These are phyloP conservation scores for Protonibea diacanthus DNA, from an alignment of 2,797 vertebrate genomes.

Conservation along the genomic window DNA sequence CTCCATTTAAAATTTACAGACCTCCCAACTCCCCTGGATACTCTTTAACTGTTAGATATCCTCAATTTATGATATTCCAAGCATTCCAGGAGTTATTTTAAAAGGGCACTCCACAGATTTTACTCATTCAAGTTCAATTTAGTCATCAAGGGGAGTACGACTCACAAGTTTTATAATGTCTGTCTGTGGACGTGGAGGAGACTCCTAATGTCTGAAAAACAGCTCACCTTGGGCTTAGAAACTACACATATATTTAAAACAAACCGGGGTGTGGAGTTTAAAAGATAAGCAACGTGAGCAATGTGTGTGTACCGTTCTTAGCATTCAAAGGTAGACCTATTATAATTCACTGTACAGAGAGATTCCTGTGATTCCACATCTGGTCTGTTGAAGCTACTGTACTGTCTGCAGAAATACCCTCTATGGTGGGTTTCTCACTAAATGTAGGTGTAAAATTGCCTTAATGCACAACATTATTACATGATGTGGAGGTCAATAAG, in stretches of 20 bases:
- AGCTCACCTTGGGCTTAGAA: neutral
- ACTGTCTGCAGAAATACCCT: too few relatives aligned
- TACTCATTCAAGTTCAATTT: neutral
- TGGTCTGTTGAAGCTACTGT: neutral
- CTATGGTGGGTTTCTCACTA: too few relatives aligned
- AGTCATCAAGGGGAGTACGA: neutral
- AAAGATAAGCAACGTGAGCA: neutral
- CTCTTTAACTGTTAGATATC: slow-evolving; percentile 21
- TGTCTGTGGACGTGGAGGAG: neutral
- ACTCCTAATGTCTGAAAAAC: slow-evolving; percentile 8
- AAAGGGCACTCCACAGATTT: slow-evolving; percentile 14
- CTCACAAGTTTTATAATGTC: neutral
- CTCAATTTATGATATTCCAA: slow-evolving; percentile 17
- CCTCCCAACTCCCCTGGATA: slow-evolving; percentile 27
- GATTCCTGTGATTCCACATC: too few relatives aligned
- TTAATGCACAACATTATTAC: neutral
- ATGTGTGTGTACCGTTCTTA: neutral
- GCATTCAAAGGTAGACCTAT: too few relatives aligned
- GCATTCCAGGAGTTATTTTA: slow-evolving; percentile 19
- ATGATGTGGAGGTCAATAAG: neutral
- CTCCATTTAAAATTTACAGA: slow-evolving; percentile 31
- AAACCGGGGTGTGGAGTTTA: neutral
- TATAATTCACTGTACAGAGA: too few relatives aligned
- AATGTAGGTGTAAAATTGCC: neutral
- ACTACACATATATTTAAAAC: neutral